Base-by-base conservation (phyloP, 2,797 vertebrate genomes). In the Clarias pachynema region DNA sequence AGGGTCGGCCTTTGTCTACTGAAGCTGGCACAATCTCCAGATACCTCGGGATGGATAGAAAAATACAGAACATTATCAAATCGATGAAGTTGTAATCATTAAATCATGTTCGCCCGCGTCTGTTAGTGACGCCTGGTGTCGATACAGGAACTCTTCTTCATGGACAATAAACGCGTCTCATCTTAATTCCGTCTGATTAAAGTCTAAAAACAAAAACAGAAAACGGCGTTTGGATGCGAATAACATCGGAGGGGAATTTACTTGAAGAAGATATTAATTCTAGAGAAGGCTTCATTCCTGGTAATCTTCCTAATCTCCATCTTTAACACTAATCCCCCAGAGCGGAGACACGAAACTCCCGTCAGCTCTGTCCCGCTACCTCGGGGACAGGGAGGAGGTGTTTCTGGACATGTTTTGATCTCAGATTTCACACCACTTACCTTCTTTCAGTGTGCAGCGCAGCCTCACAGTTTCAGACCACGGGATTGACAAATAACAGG, bases 231-330 rank as follows among this genome's bases (percentile, higher is more conserved):
- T 83, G 24, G 66, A 85, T 82, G 86, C 24, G 81, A 89, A 87
- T 87, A 79, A 72, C 49, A 20, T 53, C 16, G 57, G n/a, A 15
- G 79, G 68, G 77, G 72, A 75, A 85, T 90, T 89, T 87, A 78
- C 86, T 77, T 86, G 84, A 84, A 77, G 75, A 83, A 87, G 85
- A 87, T 70, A 82, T 87, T 86, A 86, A 85, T 86, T 79, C 15
- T 66, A 86, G 85, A 70, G 44, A 85, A 69, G 59, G 29, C 26
- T 72, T 86, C 49, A 40, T 85, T 81, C 22, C 80, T 84, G 37
- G 81, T 88, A 86, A 89, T 89, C 84, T 83, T 37, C 56, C 82
- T 89, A 86, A 88, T 89, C 86, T 87, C 78, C 84, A 82, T 88
- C 80, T 81, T 87, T 85, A 29, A 86, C 81, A 57, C 70, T 44